Base-by-base conservation (phyloP, 2,888 invertebrate genomes). In the Acleris literana region DNA sequence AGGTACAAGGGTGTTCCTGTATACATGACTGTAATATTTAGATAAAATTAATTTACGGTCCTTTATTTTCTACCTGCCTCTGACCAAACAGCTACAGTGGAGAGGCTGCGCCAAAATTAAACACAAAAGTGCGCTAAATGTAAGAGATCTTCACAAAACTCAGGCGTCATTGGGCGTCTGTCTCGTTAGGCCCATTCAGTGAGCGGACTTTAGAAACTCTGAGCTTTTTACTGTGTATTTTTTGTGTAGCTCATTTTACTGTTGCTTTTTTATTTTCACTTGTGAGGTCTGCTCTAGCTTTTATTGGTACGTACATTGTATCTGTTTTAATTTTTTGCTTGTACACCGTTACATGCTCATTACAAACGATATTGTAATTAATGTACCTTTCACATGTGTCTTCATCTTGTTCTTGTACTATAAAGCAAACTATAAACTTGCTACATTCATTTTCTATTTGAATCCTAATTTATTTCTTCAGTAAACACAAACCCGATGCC, bases 121-220 rank as follows among this genome's bases (percentile, higher is more conserved):
- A 72, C 71, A 77, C 74, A 76, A 80, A 80, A 79, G 74, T 74
- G 65, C 70, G 67, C 74, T 74, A 75, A 77, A 78, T 75, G 74
- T 73, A 72, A 72, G 72, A 74, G 76, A 76, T 70, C 69, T 74
- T 74, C 72, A 75, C 80, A 79, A 81, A 82, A 81, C 77, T 76
- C 74, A 71, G 71, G 76, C 78, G 77, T 76, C 79, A 73, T 78
- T 74, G 76, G 77, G 71, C 76, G 75, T 75, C 78, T 75, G 76
- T 79, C 86, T 88, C 87, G 87, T 88, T 88, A 88, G 83, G 69
- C 76, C 80, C 81, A 88, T 88, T 87, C 84, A 87, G 74, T 72
- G 76, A 71, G 71, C 71, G 75, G 77, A 80, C 80, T 79, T 80
- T 79, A 79, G 73, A 78, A 78, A 80, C 69, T 68, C 56, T 53